phyloP scores from a whole-genome alignment of 2,797 vertebrate species.

The Smutsia temminckii region DNA sequence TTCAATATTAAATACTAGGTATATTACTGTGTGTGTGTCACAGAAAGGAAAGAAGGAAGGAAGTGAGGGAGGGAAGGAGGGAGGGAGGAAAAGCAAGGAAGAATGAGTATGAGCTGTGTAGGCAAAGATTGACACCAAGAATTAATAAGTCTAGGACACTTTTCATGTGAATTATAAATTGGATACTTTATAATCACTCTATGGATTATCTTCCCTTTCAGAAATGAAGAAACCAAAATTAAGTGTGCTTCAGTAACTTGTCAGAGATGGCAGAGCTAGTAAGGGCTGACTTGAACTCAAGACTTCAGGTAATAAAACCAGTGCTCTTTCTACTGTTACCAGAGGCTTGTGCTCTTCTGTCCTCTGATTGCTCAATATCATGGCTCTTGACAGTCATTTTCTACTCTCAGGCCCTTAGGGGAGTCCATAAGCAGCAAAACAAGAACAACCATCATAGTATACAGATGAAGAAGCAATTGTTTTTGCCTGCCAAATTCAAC shows the following conservation, averaged over 20 bases:
- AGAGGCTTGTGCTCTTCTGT: neutral
- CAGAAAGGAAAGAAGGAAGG: neutral
- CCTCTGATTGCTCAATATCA: neutral
- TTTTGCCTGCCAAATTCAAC: slow-evolving; percentile 13
- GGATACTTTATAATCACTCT: neutral
- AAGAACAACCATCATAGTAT: neutral
- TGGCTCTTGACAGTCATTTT: neutral
- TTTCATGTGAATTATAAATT: neutral
- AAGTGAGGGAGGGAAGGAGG: no score
- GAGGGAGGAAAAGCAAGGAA: no score
- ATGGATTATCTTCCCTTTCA: neutral
- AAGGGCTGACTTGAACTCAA: neutral
- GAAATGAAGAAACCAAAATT: neutral
- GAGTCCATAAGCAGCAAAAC: neutral
- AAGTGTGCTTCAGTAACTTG: neutral
- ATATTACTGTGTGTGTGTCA: neutral
- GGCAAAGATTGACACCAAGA: neutral
- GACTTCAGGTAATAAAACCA: neutral
- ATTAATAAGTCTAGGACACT: neutral
- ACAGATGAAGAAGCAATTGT: neutral
- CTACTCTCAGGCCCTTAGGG: neutral
- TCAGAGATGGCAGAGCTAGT: neutral
- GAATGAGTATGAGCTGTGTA: neutral
- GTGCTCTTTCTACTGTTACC: neutral
- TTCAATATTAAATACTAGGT: neutral